These are phyloP conservation scores for Strigamia transsilvanica DNA, from an alignment of 2,888 invertebrate species.

Conservation along the genomic window DNA sequence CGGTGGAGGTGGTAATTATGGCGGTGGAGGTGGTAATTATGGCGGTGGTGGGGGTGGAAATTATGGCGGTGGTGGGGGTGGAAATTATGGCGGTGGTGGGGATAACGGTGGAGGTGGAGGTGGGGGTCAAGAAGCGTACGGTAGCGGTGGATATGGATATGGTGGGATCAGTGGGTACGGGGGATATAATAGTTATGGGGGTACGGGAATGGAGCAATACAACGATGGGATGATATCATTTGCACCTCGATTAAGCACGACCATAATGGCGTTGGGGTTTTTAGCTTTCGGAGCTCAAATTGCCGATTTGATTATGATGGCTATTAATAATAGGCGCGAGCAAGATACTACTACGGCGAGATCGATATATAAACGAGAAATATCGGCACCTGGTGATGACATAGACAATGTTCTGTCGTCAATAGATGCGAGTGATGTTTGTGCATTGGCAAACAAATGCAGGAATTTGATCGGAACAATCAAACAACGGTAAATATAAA, in stretches of 20 bases:
- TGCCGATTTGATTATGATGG: background rate
- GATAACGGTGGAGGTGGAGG: background rate
- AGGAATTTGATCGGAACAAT: background rate
- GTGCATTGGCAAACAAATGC: background rate
- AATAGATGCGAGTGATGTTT: background rate
- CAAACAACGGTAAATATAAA: background rate
- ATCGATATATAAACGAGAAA: background rate
- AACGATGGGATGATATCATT: background rate
- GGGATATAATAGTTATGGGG: slow-evolving; percentile 4
- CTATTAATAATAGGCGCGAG: background rate
- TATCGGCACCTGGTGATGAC: background rate
- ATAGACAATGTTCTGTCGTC: background rate
- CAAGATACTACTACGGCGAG: background rate
- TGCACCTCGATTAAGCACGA: slow-evolving; percentile 15
- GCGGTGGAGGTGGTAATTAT: background rate
- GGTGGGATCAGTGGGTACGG: slow-evolving; percentile 23
- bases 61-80: background rate
- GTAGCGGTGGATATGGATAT: background rate
- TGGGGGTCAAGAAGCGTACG: background rate
- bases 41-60: slow-evolving; percentile 8
- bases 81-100: too few species aligned
- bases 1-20: background rate
- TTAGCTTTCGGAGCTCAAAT: slow-evolving; percentile 39
- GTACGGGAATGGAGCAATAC: background rate
- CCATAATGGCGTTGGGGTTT: slow-evolving; percentile 36